Conservation (phyloP, 2,797 vertebrate species). For the Okamejei kenojei region DNA sequence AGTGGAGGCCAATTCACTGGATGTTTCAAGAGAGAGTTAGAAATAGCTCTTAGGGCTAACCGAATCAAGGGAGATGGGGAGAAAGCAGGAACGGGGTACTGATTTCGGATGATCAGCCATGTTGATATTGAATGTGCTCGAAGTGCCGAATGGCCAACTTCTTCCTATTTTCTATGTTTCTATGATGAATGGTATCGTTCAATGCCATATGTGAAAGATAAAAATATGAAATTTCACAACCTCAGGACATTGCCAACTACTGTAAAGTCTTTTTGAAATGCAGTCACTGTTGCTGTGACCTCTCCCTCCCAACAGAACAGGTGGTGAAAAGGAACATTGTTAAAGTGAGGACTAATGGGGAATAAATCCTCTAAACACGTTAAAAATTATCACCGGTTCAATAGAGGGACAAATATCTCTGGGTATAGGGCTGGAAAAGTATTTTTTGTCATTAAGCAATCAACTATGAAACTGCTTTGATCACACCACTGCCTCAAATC, state of each 20-base stretch:
- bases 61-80: too few species aligned
- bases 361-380: neutral
- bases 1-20: too few species aligned
- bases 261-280: neutral
- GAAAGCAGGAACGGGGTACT: too few species aligned
- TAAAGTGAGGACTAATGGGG: neutral
- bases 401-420: neutral
- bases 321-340: neutral
- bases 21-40: too few species aligned
- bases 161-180: too few species aligned
- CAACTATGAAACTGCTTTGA: conserved; percentile 32
- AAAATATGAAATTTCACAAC: neutral
- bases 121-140: too few species aligned
- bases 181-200: too few species aligned
- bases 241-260: neutral
- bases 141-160: too few species aligned
- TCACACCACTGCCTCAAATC: conserved; percentile 21
- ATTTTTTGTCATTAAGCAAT: conserved; percentile 16
- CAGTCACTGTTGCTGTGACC: neutral
- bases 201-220: neutral
- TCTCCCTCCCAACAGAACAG: neutral
- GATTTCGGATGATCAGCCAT: too few species aligned
- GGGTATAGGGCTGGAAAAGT: neutral
- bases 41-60: too few species aligned
- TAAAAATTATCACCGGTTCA: conserved; percentile 12